Base-by-base conservation (phyloP, 2,113 vertebrate genomes). In the Apodemus speciosus region DNA sequence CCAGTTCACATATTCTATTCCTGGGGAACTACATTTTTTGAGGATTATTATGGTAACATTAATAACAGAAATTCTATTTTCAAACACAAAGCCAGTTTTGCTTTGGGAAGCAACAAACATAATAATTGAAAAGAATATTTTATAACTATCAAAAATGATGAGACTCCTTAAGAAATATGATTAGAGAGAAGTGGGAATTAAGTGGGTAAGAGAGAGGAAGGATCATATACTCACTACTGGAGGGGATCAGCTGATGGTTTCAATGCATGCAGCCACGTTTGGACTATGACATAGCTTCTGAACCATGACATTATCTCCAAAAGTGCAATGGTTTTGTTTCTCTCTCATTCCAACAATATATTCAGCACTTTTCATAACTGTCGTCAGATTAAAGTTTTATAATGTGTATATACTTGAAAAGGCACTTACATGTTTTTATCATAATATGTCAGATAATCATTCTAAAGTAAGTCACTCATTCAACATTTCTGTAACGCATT, bases 161-260 rank as follows among this genome's bases (percentile, higher is more conserved):
- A 64, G 9, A 23, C 8, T 60, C 14, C 4, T 40, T 58, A 87
- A 75, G 38, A 86, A 69, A 79, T 16, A 32, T 11, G 0, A 60
- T 88, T 89, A 10, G 49, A 18, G 8, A 68, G 10, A 86, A 76
- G 7, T 6, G 40, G 23, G 11, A 64, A 46, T 3, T 38, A 23
- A 3, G 56, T 49, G 72, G 56, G 9, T 76, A 69, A 80, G 40
- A 11, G 15, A 68, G 3, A 51, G 73, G 8, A 0, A 68, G 2
- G 0, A 4, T 62, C 0, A 56, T 32, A 1, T 43, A 1, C 66
- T 85, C 18, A 0, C 0, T 2, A 2, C 3, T 43, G 23, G 25
- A 89, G 27, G 21, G 4, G 5, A 3, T 9, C 13, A 35, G 3
- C 25, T 88, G 9, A 4, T 53, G 43, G 1, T 18, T 5, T 79